Percentiles rank a stretch among this genome's conserved stretches.
Conservation (phyloP, 2,888 invertebrate species). For the Nomada ferruginata region DNA sequence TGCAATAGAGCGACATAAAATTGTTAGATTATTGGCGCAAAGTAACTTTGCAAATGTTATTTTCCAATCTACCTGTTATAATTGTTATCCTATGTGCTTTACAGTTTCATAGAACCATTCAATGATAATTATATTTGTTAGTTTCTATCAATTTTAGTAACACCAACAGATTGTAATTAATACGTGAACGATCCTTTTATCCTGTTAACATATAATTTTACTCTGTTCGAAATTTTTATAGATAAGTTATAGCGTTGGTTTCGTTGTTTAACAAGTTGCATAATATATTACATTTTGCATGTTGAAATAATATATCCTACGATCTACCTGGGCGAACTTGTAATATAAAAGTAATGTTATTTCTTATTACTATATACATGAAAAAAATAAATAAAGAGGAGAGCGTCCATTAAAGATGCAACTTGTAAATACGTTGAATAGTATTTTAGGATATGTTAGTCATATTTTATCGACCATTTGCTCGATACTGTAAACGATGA, state of each 20-base stretch:
- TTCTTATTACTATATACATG: constrained; percentile 5
- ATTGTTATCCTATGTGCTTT: neutral
- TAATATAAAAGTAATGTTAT: constrained; percentile 36
- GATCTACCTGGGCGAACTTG: constrained; percentile 28
- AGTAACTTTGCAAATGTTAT: too few species aligned
- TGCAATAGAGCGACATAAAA: neutral
- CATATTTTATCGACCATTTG: constrained; percentile 44
- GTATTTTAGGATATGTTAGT: constrained; percentile 52
- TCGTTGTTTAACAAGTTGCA: constrained; percentile 1
- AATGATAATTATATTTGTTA: neutral
- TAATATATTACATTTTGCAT: constrained; percentile 13
- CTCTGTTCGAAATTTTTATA: neutral
- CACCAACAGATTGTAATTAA: neutral
- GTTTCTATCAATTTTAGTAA: neutral
- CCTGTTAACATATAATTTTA: constrained; percentile 11
- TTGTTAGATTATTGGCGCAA: neutral
- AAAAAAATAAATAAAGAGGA: neutral
- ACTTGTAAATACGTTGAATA: constrained; percentile 59
- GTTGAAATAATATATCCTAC: constrained; percentile 3
- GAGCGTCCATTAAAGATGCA: neutral
- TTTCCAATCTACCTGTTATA: too few species aligned
- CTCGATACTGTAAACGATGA: constrained; percentile 44
- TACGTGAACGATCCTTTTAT: neutral
- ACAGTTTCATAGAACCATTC: neutral
- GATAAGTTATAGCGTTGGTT: constrained; percentile 25